Base-by-base conservation (phyloP, 2,113 vertebrate species). In the Pteronura brasiliensis region DNA sequence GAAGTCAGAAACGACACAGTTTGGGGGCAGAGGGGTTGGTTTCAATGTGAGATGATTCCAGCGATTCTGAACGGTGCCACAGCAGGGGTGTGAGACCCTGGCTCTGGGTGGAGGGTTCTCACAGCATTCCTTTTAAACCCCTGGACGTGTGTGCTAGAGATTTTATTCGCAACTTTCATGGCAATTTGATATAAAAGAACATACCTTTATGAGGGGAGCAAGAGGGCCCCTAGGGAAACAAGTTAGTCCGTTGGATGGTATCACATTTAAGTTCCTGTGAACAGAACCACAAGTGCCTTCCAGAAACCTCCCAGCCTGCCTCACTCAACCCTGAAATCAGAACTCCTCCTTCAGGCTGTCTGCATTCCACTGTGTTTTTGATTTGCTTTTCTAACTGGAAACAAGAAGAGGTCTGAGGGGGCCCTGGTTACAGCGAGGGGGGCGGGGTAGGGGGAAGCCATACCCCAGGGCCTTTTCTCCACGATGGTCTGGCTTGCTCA, bases 381-480 rank as follows among this genome's bases (percentile, higher is more conserved):
- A 29, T 55, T 77, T 76, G 27, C 77, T 67, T 67, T 79, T n/a
- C 83, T 69, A 42, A 12, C 55, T 7, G 49, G 76, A 61, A 79
- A 44, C 23, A 25, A 27, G 36, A 67, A 69, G 55, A 44, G 11
- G 27, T 49, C n/a, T 31, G 21, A 72, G 52, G 61, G 55, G 44
- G 34, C 52, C 42, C 57, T 11, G 39, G 29, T n/a, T 34, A 31
- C 9, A 18, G 4, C 2, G 2, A 57, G 1, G 3, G 49, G 31
- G 39, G 11, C 6, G 5, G 42, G 25, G 3, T 25, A 4, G 6
- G 1, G 29, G 13, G 29, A 4, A 7, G 0, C 27, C 34, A 15
- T 25, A 47, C 72, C 83, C 20, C 17, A 10, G 77, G 17, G 55
- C 55, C 63, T 81, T 57, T 44, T 39, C 69, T 44, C 21, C 42